Conservation (phyloP, 2,797 vertebrate species). For the Helarctos malayanus region DNA sequence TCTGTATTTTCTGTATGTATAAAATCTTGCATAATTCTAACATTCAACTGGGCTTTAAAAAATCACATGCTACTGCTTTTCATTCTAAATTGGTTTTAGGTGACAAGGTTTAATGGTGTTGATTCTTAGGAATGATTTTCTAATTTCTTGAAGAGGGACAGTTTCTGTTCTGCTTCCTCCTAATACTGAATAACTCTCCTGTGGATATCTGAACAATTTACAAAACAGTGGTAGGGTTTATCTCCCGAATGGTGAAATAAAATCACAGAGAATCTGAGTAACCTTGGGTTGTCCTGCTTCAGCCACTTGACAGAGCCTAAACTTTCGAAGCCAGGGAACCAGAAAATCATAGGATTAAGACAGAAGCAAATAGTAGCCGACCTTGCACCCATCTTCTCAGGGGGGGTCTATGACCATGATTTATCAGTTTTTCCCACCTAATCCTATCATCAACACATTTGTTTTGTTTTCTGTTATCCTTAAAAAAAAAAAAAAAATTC, state of each 20-base stretch:
- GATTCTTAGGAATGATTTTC: not conserved
- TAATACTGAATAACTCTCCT: not conserved
- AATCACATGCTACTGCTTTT: not conserved
- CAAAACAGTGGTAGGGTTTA: not conserved
- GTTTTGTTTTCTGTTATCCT: conserved; percentile 36
- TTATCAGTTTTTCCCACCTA: conserved; percentile 29
- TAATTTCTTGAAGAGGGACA: not conserved
- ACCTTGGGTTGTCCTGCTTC: conserved; percentile 66
- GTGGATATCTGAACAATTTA: not conserved
- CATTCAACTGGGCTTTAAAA: conserved; percentile 22
- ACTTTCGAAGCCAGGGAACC: conserved; percentile 62
- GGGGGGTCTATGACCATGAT: not conserved
- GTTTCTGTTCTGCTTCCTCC: not conserved
- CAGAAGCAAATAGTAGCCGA: not conserved
- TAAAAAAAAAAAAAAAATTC: not conserved
- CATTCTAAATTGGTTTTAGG: not conserved
- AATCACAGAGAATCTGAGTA: conserved; percentile 24
- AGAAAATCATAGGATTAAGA: conserved; percentile 79
- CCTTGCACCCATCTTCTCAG: not conserved
- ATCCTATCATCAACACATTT: conserved; percentile 30
- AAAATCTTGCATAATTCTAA: conserved; percentile 38
- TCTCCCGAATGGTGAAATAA: conserved; percentile 56
- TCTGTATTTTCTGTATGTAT: not conserved
- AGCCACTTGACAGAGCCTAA: conserved; percentile 9
- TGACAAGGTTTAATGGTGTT: not conserved